phyloP scores from a whole-genome alignment of 2,113 vertebrate genomes.

The Pongo pygmaeus region DNA sequence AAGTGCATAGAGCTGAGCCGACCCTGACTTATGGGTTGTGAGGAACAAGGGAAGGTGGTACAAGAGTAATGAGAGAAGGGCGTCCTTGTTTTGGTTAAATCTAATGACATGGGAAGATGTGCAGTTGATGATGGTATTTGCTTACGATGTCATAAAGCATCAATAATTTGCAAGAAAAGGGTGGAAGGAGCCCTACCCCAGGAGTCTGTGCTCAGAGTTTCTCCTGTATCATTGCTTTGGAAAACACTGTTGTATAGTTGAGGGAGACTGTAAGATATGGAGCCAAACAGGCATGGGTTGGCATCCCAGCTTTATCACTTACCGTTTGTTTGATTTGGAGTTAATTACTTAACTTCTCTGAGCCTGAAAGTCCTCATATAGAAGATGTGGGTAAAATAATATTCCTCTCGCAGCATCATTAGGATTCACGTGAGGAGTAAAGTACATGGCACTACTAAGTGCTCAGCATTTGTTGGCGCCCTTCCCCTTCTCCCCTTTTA shows the following conservation, averaged over 20 bases:
- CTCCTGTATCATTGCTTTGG: neutral
- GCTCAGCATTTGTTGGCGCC: neutral
- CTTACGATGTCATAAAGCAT: neutral
- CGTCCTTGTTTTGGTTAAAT: neutral
- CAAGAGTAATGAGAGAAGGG: neutral
- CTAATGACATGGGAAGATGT: neutral
- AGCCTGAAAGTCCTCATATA: neutral
- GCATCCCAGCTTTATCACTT: neutral
- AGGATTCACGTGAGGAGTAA: neutral
- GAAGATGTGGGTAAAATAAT: neutral
- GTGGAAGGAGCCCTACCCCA: accelerated
- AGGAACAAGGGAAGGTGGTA: neutral
- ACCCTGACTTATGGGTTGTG: neutral
- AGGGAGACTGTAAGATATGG: neutral
- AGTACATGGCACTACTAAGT: neutral
- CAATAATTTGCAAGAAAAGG: neutral
- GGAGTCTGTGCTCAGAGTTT: neutral
- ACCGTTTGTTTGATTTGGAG: neutral
- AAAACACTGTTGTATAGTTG: neutral
- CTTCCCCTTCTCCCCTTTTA: neutral
- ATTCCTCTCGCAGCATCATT: neutral
- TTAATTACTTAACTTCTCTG: neutral
- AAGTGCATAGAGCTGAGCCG: neutral
- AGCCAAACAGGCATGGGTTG: neutral
- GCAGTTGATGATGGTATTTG: no score